Base-by-base conservation (phyloP, 2,797 vertebrate genomes). In the Lepus townsendii region DNA sequence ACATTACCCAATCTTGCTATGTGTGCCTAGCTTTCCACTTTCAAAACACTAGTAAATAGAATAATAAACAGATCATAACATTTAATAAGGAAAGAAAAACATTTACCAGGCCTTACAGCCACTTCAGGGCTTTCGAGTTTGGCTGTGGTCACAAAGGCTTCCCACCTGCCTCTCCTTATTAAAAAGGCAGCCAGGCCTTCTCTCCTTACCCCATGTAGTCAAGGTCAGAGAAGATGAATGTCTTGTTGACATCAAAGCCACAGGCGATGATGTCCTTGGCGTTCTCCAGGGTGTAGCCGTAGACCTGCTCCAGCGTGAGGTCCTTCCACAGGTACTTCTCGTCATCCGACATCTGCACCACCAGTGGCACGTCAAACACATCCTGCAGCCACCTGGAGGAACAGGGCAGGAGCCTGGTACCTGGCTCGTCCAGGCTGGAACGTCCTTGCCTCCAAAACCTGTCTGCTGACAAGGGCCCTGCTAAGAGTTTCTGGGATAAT, bases 241-340 rank as follows among this genome's bases (percentile, higher is more conserved):
- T 99, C 98, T 99, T 99, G 97, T 99, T 99, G 94, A 99, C 22
- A 9, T 99, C 99, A 88, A 99, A 99, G 72, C 99, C 99, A 38
- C 99, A 99, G 38, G 99, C 99, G 22, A 99, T 99, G 84, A 99
- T 99, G 97, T 99, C 99, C 97, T 99, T 99, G 97, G 99, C 98
- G 26, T 99, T 99, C 98, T 99, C 99, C 94, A 98, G 93, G 0
- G 99, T 97, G 8, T 99, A 99, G 50, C 97, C 98, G 19, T 99
- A 96, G 35, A 99, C 99, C 47, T 99, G 98, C 52, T 99, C 99
- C 84, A 99, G 57, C 10, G 99, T 98, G 87, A 99, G 98, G 96
- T 99, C 99, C 96, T 99, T 99, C 99, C 99, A 99, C 96, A 99
- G 98, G 95, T 99, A 99, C 93, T 99, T 99, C 97, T 99, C 99